Base-by-base conservation (phyloP, 2,797 vertebrate genomes). In the Schizothorax lantsangensis region DNA sequence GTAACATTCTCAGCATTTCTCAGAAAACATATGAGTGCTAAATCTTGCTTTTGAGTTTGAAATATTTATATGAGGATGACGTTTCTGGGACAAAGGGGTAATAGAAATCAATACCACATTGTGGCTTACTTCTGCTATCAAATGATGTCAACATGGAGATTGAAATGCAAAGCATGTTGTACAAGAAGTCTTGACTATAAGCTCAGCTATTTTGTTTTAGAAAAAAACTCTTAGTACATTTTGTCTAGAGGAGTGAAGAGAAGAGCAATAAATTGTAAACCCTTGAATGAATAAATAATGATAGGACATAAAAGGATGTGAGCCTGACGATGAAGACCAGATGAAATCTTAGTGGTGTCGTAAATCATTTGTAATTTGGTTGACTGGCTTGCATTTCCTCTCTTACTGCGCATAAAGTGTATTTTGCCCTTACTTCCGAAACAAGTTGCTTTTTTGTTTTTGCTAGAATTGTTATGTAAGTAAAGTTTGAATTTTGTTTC, bases 251-350 rank as follows among this genome's bases (percentile, higher is more conserved):
- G 69, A 66, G 26, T 23, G 47, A 36, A 73, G 43, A 62, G 43
- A 69, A n/a, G 52, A 75, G n/a, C 52, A 87, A 83, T 71, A 81
- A 74, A 86, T 21, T 71, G 84, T 79, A 21, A 83, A 77, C 59
- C 23, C 9, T 89, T 49, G 64, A 87, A 88, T 87, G 72, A 87
- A 84, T 90, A 87, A 92, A 84, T 85, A 83, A 90, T 87, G 86
- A 72, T 45, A 54, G 59, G 38, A 68, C 43, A 62, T 74, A 84
- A 89, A 81, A 79, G 71, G 85, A 86, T 80, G 79, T 26, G 75
- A 87, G 57, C 73, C 74, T 74, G 64, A 62, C 84, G 57, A 86
- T 86, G 90, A 89, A 88, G 86, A 77, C 47, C 85, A 82, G 86
- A 87, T 89, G 69, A 88, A 87, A 88, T 81, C 69, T 79, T 87